Evolutionary conservation across 1,140 invertebrate genomes (phyloP), one percentile per base, ranked within the genome.

Genomic region (Drosophila pachea): DNA sequence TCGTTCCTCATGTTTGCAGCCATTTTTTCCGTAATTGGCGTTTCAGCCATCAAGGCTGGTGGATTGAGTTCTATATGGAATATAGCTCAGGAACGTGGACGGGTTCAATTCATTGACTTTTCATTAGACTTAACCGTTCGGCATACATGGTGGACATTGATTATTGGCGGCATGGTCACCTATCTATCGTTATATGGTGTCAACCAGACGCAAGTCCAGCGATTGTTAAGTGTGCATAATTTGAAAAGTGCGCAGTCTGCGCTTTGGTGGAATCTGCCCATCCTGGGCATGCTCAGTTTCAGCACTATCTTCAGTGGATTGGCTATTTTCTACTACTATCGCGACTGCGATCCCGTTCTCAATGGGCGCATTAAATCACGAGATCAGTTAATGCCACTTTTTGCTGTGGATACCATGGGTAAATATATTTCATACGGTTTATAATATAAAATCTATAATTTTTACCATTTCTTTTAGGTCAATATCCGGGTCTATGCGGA

Each of bases 181-280:
- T 96, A 93, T 90, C 86, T 95, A 1, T 93, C 94, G 0, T 86
- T 97, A 0, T 96, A 96, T 86, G 96, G 93, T 0, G 94, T 95
- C 0, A 97, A 96, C 89, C 96, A 98, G 89, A 90, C 89, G 0
- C 95, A 98, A 92, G 94, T 99, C 0, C 97, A 98, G 89, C 89
- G 97, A 35, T 92, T 97, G 8, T 89, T 97, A 8, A 96, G 95
- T 33, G 92, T 96, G 1, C 94, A 91, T 81, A 92, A 93, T 74
- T 78, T 96, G 6, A 92, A 92, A 60, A 90, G 92, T 11, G 93
- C 95, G 0, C 94, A 92, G 79, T 89, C 79, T 40, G 91, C 93
- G 7, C 78, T 95, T 0, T 95, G 93, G 93, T 79, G 94, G 47
- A 94, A 93, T 74, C 92, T 93, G 90, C 94, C 94, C 0, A 93